Percentiles rank a stretch among this genome's conserved stretches.
phyloP scores from a whole-genome alignment of 2,113 vertebrate genomes.

The Petrocephalus microphthalmus region DNA sequence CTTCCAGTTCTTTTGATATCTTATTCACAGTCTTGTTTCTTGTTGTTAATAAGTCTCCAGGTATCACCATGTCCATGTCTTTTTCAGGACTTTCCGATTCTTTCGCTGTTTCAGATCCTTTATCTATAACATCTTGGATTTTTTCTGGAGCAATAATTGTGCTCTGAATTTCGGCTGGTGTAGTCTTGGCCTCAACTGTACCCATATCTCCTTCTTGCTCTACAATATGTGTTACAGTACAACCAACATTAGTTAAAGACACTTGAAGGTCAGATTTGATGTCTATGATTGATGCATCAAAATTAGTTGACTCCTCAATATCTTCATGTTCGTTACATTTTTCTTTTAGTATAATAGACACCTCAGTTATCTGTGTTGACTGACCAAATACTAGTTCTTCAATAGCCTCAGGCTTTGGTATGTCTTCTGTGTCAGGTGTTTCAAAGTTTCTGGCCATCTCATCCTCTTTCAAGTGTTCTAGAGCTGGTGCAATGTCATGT shows the following conservation, averaged over 20 bases:
- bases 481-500: slow-evolving; percentile 26
- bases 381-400: slow-evolving; percentile 30
- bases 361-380: slow-evolving; percentile 11
- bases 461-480: slow-evolving; percentile 28
- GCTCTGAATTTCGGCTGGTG: slow-evolving; percentile 47
- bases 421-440: slow-evolving; percentile 26
- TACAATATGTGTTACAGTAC: slow-evolving; percentile 16
- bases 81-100: slow-evolving; percentile 23
- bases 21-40: not conserved
- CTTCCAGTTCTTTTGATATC: not conserved
- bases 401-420: slow-evolving; percentile 10
- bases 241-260: not conserved
- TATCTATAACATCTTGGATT: slow-evolving; percentile 57
- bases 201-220: slow-evolving; percentile 15
- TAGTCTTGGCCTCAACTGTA: slow-evolving; percentile 31
- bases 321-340: slow-evolving; percentile 29
- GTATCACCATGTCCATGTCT: not conserved
- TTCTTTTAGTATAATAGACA: slow-evolving; percentile 15
- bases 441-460: slow-evolving; percentile 21
- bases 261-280: slow-evolving; percentile 20
- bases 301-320: slow-evolving; percentile 31
- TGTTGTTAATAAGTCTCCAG: slow-evolving; percentile 6
- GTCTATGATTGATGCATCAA: slow-evolving; percentile 26
- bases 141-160: slow-evolving; percentile 52
- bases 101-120: slow-evolving; percentile 36